Evolutionary conservation across 2,113 vertebrate species (phyloP).

Genomic region (Melozone crissalis): DNA sequence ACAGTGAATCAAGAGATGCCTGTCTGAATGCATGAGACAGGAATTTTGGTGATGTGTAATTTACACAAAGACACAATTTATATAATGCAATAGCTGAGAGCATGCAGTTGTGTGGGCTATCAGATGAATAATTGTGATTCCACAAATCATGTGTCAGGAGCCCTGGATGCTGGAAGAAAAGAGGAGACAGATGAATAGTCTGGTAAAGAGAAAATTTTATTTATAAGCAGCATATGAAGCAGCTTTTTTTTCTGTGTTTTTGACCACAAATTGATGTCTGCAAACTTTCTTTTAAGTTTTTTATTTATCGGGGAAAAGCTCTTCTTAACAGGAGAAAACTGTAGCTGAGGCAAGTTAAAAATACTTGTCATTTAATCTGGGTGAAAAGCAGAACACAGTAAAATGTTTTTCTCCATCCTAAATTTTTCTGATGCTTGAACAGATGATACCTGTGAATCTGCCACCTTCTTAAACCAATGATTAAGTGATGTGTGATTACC

Average conservation of each 20-base stretch:
- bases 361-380: neutral
- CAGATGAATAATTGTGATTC: conserved; percentile 5
- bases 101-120: neutral
- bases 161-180: neutral
- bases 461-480: neutral
- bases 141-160: neutral
- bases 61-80: conserved; percentile 15
- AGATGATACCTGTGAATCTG: neutral
- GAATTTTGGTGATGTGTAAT: conserved; percentile 4
- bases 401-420: neutral
- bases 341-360: neutral
- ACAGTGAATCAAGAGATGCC: neutral
- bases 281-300: neutral
- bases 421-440: neutral
- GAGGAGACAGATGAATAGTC: conserved; percentile 9
- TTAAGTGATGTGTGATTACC: neutral
- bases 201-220: neutral
- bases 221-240: neutral
- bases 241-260: neutral
- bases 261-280: neutral
- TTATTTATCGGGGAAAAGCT: neutral
- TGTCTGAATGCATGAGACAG: neutral
- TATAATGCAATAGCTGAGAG: neutral
- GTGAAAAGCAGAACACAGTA: neutral
- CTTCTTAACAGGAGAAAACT: neutral